A percentile compares a stretch with the other conserved stretches of the same genome.
Conservation (phyloP, 2,113 vertebrate species). For the Mesitornis unicolor region DNA sequence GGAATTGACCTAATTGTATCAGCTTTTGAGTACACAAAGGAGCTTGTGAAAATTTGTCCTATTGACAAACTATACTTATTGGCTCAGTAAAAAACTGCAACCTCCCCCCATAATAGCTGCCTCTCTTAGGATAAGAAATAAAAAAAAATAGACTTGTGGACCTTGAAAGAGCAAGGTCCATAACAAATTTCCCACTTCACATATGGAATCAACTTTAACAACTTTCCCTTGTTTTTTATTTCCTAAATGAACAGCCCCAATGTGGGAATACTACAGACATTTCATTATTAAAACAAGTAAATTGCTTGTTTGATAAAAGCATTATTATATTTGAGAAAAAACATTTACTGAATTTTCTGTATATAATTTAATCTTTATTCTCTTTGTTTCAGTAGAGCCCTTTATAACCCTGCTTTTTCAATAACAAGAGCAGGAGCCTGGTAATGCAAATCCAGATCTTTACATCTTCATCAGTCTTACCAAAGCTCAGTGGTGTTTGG, state of each 20-base stretch:
- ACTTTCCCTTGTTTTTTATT: background rate
- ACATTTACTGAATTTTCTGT: background rate
- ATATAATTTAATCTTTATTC: background rate
- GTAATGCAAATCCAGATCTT: background rate
- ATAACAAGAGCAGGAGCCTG: background rate
- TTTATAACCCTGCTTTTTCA: background rate
- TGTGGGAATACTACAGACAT: background rate
- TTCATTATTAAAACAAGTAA: background rate
- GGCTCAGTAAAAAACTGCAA: background rate
- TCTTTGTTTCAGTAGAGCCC: background rate
- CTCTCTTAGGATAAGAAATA: background rate
- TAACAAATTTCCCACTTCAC: background rate
- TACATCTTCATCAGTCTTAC: background rate
- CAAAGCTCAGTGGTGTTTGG: background rate
- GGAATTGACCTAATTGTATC: background rate
- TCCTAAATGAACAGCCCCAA: background rate
- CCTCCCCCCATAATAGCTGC: background rate
- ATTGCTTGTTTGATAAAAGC: background rate
- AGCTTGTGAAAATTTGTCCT: background rate
- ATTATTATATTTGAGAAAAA: background rate
- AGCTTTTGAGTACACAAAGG: background rate
- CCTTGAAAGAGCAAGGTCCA: background rate
- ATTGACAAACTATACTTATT: background rate
- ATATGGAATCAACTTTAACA: background rate
- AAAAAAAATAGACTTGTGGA: background rate